Evolutionary conservation across 2,888 invertebrate genomes (phyloP), one percentile per base, ranked within the genome.

Genomic region (Caenorhabditis imperialis): DNA sequence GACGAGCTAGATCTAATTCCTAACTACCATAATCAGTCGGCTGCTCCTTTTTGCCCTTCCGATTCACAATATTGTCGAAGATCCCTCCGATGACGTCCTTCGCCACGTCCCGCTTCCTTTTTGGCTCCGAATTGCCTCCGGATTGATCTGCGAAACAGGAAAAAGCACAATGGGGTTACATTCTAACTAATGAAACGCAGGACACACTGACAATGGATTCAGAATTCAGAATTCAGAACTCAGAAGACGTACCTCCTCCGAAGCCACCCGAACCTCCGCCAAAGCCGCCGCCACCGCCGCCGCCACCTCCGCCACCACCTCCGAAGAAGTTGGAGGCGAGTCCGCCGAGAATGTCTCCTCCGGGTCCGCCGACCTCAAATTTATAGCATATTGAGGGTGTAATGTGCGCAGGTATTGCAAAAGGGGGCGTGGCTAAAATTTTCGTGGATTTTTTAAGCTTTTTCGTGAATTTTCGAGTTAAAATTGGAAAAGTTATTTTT

Each of bases 301-400:
- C 77, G 18, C 81, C 75, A 10, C 74, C 77, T 10, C 81, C 78
- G 14, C 83, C 81, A 6, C 81, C 81, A 35, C 83, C 85, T 35
- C 81, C 77, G 51, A 87, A 58, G 45, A 86, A 67, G 62, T 84
- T 84, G 53, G 81, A 83, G 37, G 83, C 82, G 14, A 86, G 77
- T 14, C 82, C 85, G 23, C 81, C 84, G 47, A 86, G 75, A 40
- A 86, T 78, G 45, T 87, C 81, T 27, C 82, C 84, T 7, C 81
- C 84, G 12, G 71, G 70, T 1, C 83, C 84, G 14, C 86, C 86
- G 27, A 79, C 78, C 81, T 79, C 35, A 16, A 63, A 55, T 23
- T n/a, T n/a, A n/a, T n/a, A n/a, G n/a, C n/a, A n/a, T n/a, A n/a
- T n/a, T n/a, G n/a, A n/a, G n/a, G n/a, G n/a, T n/a, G n/a, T n/a